Evolutionary conservation across 2,797 vertebrate genomes (phyloP), one percentile per base, ranked within the genome.

Genomic region (Ammospiza maritima): DNA sequence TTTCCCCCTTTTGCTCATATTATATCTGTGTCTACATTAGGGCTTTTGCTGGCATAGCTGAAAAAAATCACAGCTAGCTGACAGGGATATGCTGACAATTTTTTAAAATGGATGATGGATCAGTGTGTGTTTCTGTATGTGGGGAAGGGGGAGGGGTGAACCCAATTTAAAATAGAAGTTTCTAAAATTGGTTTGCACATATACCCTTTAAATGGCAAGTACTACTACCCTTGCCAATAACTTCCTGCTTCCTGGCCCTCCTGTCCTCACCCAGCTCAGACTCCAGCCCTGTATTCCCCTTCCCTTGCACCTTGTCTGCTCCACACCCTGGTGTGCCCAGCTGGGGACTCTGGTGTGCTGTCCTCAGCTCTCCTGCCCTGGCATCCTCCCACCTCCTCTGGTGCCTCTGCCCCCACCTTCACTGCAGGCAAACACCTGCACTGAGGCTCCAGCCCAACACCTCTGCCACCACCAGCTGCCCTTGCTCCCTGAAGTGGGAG

Each of bases 1-100:
- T 25, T 6, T 1, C 0, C 1, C 5, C 36, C 32, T 83, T 87
- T 95, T 88, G 30, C 81, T 94, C 44, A 42, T 95, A 90, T 83
- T 93, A 54, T 45, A 72, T 70, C 54, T 89, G 34, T 84, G 56
- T 64, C 89, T 93, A 89, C 82, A 50, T 94, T 88, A 91, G 70
- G 80, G 60, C 74, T 95, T 96, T 91, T 94, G 89, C 96, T 95
- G 83, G 91, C 89, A 94, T 91, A 90, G 91, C 91, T 90, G 70
- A 89, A 90, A 92, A 93, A 77, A 70, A 70, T 76, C 85, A 64
- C 50, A 30, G 48, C 56, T 88, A 88, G 89, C 94, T 95, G 91
- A 88, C 93, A 94, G 67, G 58, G 77, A 53, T 85, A 82, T 40
- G 64, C 94, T 94, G 93, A 91, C 94, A 93, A 66, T 93, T 86